Evolutionary conservation across 2,113 vertebrate species (phyloP).

Genomic region (Rutilus rutilus): DNA sequence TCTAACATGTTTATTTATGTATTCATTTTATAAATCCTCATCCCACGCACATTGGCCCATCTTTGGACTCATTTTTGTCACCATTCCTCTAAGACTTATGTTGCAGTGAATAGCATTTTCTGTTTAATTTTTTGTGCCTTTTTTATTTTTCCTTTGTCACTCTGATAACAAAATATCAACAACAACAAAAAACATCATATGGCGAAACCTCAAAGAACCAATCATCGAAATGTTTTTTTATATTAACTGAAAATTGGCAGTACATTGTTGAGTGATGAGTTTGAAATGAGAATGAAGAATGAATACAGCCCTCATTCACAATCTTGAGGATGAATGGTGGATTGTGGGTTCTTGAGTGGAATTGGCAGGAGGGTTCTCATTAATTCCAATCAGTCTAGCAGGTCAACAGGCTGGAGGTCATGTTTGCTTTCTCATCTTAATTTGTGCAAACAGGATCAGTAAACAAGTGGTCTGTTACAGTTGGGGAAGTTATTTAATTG

Average conservation of each 20-base stretch:
- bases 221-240: background rate
- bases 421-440: conserved; percentile 62
- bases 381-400: conserved; percentile 52
- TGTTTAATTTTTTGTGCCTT: background rate
- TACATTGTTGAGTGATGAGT: background rate
- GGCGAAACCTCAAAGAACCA: background rate
- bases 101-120: background rate
- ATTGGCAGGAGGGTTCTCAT: conserved; percentile 60
- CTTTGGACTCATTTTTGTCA: conserved; percentile 4
- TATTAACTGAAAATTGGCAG: background rate
- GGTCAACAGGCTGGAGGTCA: conserved; percentile 57
- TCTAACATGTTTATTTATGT: conserved; percentile 22
- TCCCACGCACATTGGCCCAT: conserved; percentile 27
- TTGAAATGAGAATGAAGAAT: conserved; percentile 5
- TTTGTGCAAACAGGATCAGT: conserved; percentile 62
- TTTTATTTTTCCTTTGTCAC: background rate
- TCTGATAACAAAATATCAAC: background rate
- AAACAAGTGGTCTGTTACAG: conserved; percentile 64
- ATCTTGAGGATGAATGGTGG: conserved; percentile 29
- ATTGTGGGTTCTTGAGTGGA: conserved; percentile 32
- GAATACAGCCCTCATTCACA: conserved; percentile 3
- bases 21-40: conserved; percentile 1
- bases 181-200: background rate
- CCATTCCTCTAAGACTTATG: background rate
- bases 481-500: conserved; percentile 57